Evolutionary conservation across 2,888 invertebrate genomes (phyloP).

Genomic region (Eupithecia insigniata): DNA sequence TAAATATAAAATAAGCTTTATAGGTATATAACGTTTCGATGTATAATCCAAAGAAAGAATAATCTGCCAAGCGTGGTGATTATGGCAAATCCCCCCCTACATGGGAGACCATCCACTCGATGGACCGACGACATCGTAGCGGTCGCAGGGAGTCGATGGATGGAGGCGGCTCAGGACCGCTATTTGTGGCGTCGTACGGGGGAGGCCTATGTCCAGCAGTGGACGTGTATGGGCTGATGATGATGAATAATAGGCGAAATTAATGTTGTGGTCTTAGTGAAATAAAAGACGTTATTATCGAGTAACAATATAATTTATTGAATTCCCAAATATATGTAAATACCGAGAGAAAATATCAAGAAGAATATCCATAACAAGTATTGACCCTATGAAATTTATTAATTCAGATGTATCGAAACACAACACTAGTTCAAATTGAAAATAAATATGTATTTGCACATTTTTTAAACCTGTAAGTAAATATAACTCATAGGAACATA

Average conservation of each 20-base stretch:
- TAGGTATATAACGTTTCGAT: neutral
- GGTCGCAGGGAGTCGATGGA: no score
- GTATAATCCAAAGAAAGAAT: no score
- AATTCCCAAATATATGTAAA: conserved; percentile 81
- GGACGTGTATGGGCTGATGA: no score
- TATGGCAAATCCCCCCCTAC: no score
- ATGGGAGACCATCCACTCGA: no score
- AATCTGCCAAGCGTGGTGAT: no score
- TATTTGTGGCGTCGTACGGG: no score
- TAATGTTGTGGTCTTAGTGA: conserved; percentile 6
- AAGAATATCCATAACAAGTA: conserved; percentile 56
- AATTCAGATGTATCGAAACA: conserved; percentile 32
- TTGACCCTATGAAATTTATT: conserved; percentile 35
- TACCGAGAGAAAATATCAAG: conserved; percentile 76
- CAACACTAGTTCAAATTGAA: conserved; percentile 16
- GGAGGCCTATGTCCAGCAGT: no score
- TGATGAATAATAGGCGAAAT: neutral
- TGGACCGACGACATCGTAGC: no score
- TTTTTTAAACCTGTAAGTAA: conserved; percentile 5
- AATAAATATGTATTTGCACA: conserved; percentile 20
- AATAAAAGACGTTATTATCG: conserved; percentile 51
- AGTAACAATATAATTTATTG: conserved; percentile 83
- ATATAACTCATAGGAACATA: no score
- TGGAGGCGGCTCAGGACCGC: no score
- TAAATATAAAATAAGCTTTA: neutral